Base-by-base conservation (phyloP, 2,888 invertebrate species). In the Erebia epiphron region DNA sequence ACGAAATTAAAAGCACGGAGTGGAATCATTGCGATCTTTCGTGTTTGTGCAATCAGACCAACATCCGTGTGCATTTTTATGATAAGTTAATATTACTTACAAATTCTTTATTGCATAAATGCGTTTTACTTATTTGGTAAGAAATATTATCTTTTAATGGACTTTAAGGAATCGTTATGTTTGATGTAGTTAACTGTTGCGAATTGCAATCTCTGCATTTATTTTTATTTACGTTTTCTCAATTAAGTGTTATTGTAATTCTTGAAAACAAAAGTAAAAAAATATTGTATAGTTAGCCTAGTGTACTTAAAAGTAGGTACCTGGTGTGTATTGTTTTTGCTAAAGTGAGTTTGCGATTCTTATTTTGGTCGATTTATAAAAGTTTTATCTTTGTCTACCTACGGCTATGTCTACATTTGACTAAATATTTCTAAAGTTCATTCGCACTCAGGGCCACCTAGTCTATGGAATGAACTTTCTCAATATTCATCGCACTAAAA, bases 31-130 rank as follows among this genome's bases (percentile, higher is more conserved):
- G 43, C 18, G 18, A 43, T 46, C 18, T 16, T 46, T 46, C 46
- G 46, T 49, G 18, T 18, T 62, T 49, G 46, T 62, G 46, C 46
- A 49, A 61, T 43, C 43, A 61, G 13, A 11, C 7, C 46, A 46
- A 21, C 46, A 49, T 49, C 61, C 61, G 46, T 46, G 8, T 62
- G 61, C 46, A 62, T 56, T 65, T 65, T 65, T 56, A 56, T 65
- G 65, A 43, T 65, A 16, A 65, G 26, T 26, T 43, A 43, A 43
- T 43, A 43, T 11, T 43, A 43, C 9, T 56, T 41, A 56, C 56
- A 64, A 18, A 65, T 65, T 43, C 16, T 65, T 54, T 65, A 43
- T 56, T 65, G 65, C 65, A 56, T 65, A 43, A 65, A 56, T 65
- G 43, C 56, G 43, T 56, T 65, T 56, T 16, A 16, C 13, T 35